phyloP scores from a whole-genome alignment of 2,888 invertebrate species.

The Dryobotodes eremita region DNA sequence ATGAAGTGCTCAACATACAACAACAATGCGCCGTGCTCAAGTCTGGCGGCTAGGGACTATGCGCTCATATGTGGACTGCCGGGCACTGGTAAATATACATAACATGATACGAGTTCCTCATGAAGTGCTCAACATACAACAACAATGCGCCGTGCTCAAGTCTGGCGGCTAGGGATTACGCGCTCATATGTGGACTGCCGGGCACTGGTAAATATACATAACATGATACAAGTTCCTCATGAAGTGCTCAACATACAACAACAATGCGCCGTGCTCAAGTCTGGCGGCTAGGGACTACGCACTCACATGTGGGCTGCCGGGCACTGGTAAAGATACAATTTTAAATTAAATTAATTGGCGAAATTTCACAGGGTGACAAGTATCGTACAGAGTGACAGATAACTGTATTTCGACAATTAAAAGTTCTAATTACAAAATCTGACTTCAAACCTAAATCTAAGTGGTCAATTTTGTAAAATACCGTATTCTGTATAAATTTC shows the following conservation, averaged over 20 bases:
- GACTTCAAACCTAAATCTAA: no score
- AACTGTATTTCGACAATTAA: no score
- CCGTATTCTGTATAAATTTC: no score
- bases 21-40: slow-evolving; percentile 96
- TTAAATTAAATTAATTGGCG: no score
- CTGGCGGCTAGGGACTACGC: slow-evolving; percentile 94
- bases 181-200: slow-evolving; percentile 97
- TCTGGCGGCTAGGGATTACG: slow-evolving; percentile 94
- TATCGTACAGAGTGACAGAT: no score
- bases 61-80: slow-evolving; percentile 97
- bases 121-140: slow-evolving; percentile 94
- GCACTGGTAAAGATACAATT: slow-evolving; percentile 92
- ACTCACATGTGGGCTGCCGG: slow-evolving; percentile 98
- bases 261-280: slow-evolving; percentile 94
- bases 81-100: slow-evolving; percentile 93
- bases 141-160: slow-evolving; percentile 95
- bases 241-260: slow-evolving; percentile 94
- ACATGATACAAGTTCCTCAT: slow-evolving; percentile 84
- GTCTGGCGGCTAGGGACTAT: slow-evolving; percentile 94
- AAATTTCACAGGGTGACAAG: background rate
- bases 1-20: slow-evolving; percentile 93
- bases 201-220: slow-evolving; percentile 93
- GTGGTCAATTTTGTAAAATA: no score
- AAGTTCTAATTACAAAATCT: no score
- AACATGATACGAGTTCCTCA: slow-evolving; percentile 76